These are phyloP conservation scores for Gymnothorax reevesii DNA, from an alignment of 2,797 vertebrate genomes.

Conservation along the genomic window DNA sequence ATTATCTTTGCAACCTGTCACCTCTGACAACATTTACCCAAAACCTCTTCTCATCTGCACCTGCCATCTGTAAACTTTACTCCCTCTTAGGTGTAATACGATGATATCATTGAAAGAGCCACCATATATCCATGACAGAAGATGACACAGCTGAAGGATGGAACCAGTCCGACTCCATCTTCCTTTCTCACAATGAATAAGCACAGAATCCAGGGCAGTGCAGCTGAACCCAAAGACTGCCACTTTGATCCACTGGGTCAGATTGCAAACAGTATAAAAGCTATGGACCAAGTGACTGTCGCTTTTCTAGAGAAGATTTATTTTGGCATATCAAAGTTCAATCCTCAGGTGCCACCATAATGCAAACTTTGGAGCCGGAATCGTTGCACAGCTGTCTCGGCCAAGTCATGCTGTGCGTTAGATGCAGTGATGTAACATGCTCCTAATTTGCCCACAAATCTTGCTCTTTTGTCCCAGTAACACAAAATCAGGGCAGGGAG, in stretches of 20 bases:
- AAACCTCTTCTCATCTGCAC: neutral
- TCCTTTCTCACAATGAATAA: neutral
- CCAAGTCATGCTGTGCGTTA: too few relatives aligned
- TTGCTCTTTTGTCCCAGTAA: too few relatives aligned
- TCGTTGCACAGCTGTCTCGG: too few relatives aligned
- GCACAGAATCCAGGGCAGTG: neutral
- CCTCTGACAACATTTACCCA: neutral
- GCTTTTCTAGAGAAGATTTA: too few relatives aligned
- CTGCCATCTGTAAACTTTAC: neutral
- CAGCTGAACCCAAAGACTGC: neutral
- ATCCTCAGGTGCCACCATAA: too few relatives aligned
- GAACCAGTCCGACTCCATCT: neutral
- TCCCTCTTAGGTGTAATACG: neutral
- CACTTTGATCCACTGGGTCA: neutral
- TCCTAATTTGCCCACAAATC: too few relatives aligned
- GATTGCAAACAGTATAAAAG: too few relatives aligned
- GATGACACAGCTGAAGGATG: neutral
- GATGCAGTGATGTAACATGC: too few relatives aligned
- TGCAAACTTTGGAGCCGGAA: too few relatives aligned
- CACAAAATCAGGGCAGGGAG: too few relatives aligned
- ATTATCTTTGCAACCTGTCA: slow-evolving; percentile 1
- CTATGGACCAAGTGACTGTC: too few relatives aligned
- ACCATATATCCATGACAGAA: neutral
- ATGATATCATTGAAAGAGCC: neutral
- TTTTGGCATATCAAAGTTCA: too few relatives aligned